phyloP scores from a whole-genome alignment of 2,888 invertebrate species.

The Drosophila neotestacea region DNA sequence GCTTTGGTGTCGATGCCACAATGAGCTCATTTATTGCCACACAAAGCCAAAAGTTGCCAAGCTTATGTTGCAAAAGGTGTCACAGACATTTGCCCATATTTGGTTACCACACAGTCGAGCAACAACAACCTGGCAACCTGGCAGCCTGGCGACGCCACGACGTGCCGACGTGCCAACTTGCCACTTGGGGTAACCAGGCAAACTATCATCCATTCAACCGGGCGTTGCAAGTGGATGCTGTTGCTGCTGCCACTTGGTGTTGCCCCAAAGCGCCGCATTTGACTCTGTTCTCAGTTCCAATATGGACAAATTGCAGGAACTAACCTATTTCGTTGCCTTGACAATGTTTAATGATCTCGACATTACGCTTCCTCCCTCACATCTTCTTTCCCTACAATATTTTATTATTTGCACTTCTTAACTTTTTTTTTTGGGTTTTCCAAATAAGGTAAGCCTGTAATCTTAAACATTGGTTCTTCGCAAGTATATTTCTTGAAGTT shows the following conservation, averaged over 20 bases:
- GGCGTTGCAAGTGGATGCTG: slow-evolving; percentile 28
- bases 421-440: neutral
- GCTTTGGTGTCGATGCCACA: slow-evolving; percentile 49
- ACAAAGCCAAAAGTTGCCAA: slow-evolving; percentile 52
- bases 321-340: slow-evolving; percentile 52
- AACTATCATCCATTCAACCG: too few species aligned
- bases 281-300: slow-evolving; percentile 53
- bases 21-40: slow-evolving; percentile 45
- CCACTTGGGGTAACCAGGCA: slow-evolving; percentile 10
- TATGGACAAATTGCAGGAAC: slow-evolving; percentile 76
- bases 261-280: slow-evolving; percentile 39
- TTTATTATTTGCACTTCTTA: neutral
- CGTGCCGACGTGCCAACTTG: slow-evolving; percentile 4
- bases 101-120: slow-evolving; percentile 61
- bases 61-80: slow-evolving; percentile 56
- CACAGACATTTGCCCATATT: slow-evolving; percentile 68
- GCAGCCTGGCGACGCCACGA: slow-evolving; percentile 7
- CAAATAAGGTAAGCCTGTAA: neutral
- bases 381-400: neutral
- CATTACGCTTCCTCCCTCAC: neutral
- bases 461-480: neutral
- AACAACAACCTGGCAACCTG: slow-evolving; percentile 15
- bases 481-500: neutral
- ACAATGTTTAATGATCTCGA: slow-evolving; percentile 53
- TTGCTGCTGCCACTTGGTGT: neutral